phyloP scores from a whole-genome alignment of 2,797 vertebrate genomes.

The Spondyliosoma cantharus region DNA sequence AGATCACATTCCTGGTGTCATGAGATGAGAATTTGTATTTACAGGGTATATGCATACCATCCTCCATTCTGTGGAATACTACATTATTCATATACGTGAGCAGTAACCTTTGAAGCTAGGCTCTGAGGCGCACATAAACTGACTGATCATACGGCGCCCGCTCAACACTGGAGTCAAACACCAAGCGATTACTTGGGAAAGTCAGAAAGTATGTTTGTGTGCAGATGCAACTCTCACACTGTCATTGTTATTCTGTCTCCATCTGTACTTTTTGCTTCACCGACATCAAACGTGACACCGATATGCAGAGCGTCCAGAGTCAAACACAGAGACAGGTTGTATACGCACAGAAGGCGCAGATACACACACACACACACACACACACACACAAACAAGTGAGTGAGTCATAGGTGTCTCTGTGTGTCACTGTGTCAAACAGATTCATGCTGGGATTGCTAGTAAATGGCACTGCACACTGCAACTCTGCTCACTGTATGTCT shows the following conservation, averaged over 20 bases:
- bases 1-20: slow-evolving; percentile 43
- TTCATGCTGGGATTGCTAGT: slow-evolving; percentile 59
- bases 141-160: slow-evolving; percentile 14
- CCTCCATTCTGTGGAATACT: slow-evolving; percentile 33
- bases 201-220: slow-evolving; percentile 7
- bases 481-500: slow-evolving; percentile 46
- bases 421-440: slow-evolving; percentile 75
- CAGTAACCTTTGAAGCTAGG: slow-evolving; percentile 44
- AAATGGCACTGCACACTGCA: slow-evolving; percentile 50
- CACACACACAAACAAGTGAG: slow-evolving; percentile 27
- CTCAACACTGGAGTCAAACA: slow-evolving; percentile 37
- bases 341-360: neutral
- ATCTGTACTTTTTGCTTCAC: slow-evolving; percentile 23
- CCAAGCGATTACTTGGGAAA: slow-evolving; percentile 26
- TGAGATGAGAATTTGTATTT: slow-evolving; percentile 38
- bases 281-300: slow-evolving; percentile 24
- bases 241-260: slow-evolving; percentile 6
- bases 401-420: slow-evolving; percentile 66
- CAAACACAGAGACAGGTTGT: slow-evolving; percentile 2
- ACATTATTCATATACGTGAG: slow-evolving; percentile 67
- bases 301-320: slow-evolving; percentile 17
- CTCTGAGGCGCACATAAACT: slow-evolving; percentile 22
- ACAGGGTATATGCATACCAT: slow-evolving; percentile 10
- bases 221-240: slow-evolving; percentile 3
- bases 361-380: slow-evolving; percentile 19